phyloP scores from a whole-genome alignment of 2,888 invertebrate genomes.

The Dynastes tityus region DNA sequence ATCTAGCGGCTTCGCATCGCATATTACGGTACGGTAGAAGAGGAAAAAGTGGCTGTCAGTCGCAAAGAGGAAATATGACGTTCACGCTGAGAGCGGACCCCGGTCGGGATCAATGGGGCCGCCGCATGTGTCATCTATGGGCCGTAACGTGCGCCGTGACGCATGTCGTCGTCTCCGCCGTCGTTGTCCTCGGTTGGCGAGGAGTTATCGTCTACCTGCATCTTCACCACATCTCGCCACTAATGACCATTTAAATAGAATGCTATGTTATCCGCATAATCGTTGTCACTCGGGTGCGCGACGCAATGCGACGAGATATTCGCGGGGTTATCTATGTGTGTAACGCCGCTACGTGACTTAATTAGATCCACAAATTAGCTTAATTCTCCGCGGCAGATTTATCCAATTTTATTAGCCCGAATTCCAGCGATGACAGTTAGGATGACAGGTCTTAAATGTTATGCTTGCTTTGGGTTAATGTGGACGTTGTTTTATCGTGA shows the following conservation, averaged over 20 bases:
- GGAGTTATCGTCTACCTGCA: conserved; percentile 60
- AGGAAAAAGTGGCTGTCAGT: conserved; percentile 28
- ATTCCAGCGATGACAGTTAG: conserved; percentile 28
- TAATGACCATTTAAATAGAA: conserved; percentile 68
- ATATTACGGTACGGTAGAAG: neutral
- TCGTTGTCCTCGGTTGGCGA: neutral
- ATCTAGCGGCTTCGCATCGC: neutral
- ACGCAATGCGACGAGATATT: conserved; percentile 11
- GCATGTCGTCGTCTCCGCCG: conserved; percentile 66
- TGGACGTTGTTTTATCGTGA: too few relatives aligned
- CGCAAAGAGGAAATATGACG: conserved; percentile 41
- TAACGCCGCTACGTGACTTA: conserved; percentile 50
- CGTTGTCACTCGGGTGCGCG: conserved; percentile 34
- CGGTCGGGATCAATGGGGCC: conserved; percentile 62
- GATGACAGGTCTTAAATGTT: conserved; percentile 14
- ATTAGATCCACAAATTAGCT: conserved; percentile 49
- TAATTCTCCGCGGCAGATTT: conserved; percentile 48
- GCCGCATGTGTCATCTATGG: conserved; percentile 69
- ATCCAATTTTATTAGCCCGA: conserved; percentile 41
- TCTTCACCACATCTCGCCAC: conserved; percentile 56
- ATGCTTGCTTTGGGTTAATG: neutral
- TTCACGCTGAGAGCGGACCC: conserved; percentile 43
- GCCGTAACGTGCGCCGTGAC: conserved; percentile 69
- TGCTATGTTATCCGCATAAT: conserved; percentile 58
- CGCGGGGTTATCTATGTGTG: conserved; percentile 21